Conservation (phyloP, 2,888 invertebrate species). For the Sphecodes monilicornis region DNA sequence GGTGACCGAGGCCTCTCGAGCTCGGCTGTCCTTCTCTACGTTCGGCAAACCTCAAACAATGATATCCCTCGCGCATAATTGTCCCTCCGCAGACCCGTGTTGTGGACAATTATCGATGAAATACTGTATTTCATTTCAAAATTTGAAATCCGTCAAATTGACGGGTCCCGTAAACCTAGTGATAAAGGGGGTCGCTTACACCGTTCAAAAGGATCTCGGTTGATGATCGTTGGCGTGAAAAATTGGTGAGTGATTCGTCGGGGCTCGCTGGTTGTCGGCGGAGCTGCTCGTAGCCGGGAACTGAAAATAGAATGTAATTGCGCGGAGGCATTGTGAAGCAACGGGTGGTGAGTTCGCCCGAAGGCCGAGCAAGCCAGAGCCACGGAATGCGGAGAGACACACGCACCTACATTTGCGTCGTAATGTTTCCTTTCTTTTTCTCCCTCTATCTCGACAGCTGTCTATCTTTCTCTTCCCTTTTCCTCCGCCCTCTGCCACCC, state of each 20-base stretch:
- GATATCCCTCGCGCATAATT: too few species aligned
- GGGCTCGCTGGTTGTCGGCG: background rate
- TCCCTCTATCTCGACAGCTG: background rate
- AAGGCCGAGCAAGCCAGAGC: conserved; percentile 44
- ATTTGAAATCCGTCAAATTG: too few species aligned
- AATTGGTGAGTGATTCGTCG: background rate
- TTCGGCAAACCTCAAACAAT: too few species aligned
- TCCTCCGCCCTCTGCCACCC: background rate
- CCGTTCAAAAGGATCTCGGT: background rate
- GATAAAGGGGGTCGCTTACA: background rate
- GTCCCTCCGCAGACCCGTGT: too few species aligned
- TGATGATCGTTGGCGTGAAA: conserved; percentile 13
- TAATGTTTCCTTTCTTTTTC: background rate
- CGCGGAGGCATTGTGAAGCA: conserved; percentile 33
- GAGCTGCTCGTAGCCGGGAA: background rate
- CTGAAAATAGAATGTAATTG: conserved; percentile 57
- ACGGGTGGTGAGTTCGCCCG: conserved; percentile 36
- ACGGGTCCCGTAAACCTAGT: too few species aligned
- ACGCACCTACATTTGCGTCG: conserved; percentile 41
- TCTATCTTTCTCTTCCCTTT: background rate
- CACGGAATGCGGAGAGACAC: conserved; percentile 37
- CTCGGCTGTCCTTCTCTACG: too few species aligned
- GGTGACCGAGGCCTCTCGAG: too few species aligned
- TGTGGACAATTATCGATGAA: too few species aligned
- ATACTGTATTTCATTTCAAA: too few species aligned